Evolutionary conservation across 2,888 invertebrate genomes (phyloP).

Genomic region (Monopis laevigella): DNA sequence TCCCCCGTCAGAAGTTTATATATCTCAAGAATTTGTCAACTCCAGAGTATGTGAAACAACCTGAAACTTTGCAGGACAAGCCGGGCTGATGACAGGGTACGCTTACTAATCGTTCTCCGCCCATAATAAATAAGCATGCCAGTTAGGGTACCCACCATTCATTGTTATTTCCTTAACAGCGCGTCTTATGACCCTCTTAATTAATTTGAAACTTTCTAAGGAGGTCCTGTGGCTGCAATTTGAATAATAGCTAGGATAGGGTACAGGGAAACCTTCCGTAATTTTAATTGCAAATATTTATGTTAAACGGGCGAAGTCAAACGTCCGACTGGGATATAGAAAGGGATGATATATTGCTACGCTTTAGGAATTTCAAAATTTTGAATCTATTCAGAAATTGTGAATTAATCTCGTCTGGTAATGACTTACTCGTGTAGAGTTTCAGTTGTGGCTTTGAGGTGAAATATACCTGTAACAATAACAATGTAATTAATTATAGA

Average conservation of each 20-base stretch:
- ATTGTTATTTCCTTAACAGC: conserved; percentile 65
- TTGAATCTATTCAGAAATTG: not conserved
- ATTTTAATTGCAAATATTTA: conserved; percentile 69
- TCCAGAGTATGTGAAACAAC: conserved; percentile 20
- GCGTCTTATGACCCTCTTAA: conserved; percentile 65
- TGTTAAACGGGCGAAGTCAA: conserved; percentile 39
- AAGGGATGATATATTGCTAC: conserved; percentile 48
- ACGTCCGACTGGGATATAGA: conserved; percentile 34
- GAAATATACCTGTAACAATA: too few relatives aligned
- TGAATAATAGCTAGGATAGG: conserved; percentile 64
- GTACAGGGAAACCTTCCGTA: conserved; percentile 47
- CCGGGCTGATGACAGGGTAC: conserved; percentile 45
- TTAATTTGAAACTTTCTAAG: conserved; percentile 66
- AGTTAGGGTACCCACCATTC: conserved; percentile 38
- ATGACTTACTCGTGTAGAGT: too few relatives aligned
- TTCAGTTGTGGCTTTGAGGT: too few relatives aligned
- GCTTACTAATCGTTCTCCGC: conserved; percentile 42
- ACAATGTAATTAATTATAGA: too few relatives aligned
- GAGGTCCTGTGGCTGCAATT: conserved; percentile 64
- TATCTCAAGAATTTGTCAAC: conserved; percentile 22
- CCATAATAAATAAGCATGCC: conserved; percentile 52
- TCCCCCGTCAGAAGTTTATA: conserved; percentile 17
- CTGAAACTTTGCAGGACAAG: conserved; percentile 29
- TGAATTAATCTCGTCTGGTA: conserved; percentile 5
- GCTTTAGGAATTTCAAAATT: not conserved